A percentile compares a stretch with the other conserved stretches of the same genome.
Evolutionary conservation across 1,140 invertebrate species (phyloP).

Genomic region (Drosophila sproati): DNA sequence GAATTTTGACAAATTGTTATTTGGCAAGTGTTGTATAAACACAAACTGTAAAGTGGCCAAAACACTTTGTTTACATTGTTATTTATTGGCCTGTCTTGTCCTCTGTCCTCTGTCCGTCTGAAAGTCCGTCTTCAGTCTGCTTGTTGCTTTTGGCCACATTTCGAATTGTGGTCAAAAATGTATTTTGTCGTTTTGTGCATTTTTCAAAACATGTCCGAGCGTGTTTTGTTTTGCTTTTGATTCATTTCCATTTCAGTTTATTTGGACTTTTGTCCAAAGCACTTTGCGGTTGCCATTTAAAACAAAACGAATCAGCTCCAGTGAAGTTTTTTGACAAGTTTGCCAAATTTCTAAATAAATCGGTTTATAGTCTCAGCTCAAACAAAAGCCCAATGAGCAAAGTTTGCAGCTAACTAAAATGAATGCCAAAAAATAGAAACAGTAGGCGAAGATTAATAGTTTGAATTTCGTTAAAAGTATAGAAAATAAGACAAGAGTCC

Average conservation of each 20-base stretch:
- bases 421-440: conserved; percentile 13
- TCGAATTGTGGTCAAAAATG: conserved; percentile 72
- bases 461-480: no score
- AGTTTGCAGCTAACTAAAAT: conserved; percentile 38
- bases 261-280: conserved; percentile 63
- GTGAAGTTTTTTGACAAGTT: background rate
- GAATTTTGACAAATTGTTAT: background rate
- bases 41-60: conserved; percentile 32
- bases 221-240: conserved; percentile 21
- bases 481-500: no score
- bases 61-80: conserved; percentile 63
- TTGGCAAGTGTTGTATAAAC: conserved; percentile 21
- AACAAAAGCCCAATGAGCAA: conserved; percentile 62
- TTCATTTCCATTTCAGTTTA: conserved; percentile 24
- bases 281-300: conserved; percentile 67
- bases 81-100: conserved; percentile 28
- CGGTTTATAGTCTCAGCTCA: conserved; percentile 60
- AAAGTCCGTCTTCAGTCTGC: background rate
- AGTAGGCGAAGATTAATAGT: background rate
- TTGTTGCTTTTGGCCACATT: conserved; percentile 52
- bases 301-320: conserved; percentile 28
- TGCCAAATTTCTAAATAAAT: conserved; percentile 37
- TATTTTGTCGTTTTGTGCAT: conserved; percentile 52
- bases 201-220: conserved; percentile 37
- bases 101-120: background rate